These are phyloP conservation scores for Esox lucius DNA, from an alignment of 2,797 vertebrate species.

Conservation along the genomic window DNA sequence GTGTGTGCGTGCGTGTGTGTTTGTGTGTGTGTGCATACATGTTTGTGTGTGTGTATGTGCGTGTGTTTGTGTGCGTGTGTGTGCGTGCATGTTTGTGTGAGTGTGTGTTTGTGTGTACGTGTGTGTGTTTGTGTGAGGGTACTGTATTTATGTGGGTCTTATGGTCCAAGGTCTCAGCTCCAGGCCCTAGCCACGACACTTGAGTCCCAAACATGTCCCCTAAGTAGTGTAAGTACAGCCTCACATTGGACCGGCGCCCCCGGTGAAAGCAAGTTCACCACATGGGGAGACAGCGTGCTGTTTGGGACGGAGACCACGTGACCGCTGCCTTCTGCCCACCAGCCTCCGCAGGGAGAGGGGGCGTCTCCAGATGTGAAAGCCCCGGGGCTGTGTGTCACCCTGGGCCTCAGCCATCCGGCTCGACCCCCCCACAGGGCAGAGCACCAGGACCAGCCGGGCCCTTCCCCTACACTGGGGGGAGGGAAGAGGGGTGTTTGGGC, in stretches of 20 bases:
- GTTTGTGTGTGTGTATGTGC: neutral
- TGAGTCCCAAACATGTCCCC: neutral
- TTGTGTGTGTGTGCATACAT: too few relatives aligned
- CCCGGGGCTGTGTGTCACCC: conserved; percentile 66
- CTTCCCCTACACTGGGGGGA: conserved; percentile 22
- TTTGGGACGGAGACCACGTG: neutral
- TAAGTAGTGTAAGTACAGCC: conserved; percentile 31
- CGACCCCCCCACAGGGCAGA: conserved; percentile 72
- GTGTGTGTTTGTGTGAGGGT: conserved; percentile 16
- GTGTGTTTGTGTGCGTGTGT: neutral
- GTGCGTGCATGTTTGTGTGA: conserved; percentile 5
- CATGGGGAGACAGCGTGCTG: neutral
- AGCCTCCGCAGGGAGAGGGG: conserved; percentile 35
- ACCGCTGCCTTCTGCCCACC: conserved; percentile 51
- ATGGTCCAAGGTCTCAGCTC: neutral
- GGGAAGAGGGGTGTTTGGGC: too few relatives aligned
- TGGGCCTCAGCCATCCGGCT: conserved; percentile 58
- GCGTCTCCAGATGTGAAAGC: conserved; percentile 69
- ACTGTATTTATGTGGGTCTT: conserved; percentile 5
- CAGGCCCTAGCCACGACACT: neutral
- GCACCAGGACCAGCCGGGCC: conserved; percentile 55
- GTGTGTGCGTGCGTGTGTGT: too few relatives aligned
- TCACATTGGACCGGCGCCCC: conserved; percentile 47
- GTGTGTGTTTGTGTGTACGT: conserved; percentile 12
- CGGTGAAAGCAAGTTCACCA: too few relatives aligned